Percentiles rank a stretch among this genome's conserved stretches.
phyloP scores from a whole-genome alignment of 2,113 vertebrate species.

The Ageneiosus marmoratus region DNA sequence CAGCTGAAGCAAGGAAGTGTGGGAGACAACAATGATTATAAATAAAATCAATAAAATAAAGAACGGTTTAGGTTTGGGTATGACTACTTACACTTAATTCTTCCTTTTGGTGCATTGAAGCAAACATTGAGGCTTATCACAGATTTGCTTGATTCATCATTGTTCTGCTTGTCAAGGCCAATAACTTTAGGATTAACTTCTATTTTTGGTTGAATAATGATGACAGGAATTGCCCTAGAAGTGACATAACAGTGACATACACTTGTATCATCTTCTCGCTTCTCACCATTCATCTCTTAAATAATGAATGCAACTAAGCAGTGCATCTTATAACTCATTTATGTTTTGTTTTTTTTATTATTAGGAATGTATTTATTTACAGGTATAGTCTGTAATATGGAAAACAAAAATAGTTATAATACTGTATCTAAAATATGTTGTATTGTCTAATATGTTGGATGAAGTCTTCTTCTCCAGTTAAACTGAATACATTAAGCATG shows the following conservation, averaged over 20 bases:
- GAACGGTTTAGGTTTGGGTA: neutral
- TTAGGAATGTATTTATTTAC: neutral
- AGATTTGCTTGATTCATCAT: neutral
- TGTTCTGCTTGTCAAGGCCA: neutral
- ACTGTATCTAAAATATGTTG: neutral
- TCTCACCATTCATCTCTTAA: neutral
- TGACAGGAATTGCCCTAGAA: slow-evolving; percentile 55
- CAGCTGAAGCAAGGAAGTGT: slow-evolving; percentile 28
- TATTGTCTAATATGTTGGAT: neutral
- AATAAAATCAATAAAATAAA: neutral
- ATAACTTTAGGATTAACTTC: accelerated
- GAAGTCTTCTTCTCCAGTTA: neutral
- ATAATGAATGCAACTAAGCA: neutral
- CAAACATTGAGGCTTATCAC: slow-evolving; percentile 23
- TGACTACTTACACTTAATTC: slow-evolving; percentile 38
- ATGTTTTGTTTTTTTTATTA: neutral
- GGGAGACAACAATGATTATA: neutral
- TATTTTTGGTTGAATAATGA: slow-evolving; percentile 47
- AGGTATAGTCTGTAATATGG: neutral
- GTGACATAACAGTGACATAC: neutral
- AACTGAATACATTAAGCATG: neutral
- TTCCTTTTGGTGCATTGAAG: slow-evolving; percentile 29
- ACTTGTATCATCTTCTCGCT: neutral
- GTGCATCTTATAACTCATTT: neutral
- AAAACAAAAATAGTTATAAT: neutral